Evolutionary conservation across 2,888 invertebrate species (phyloP), one percentile per base, ranked within the genome.

Genomic region (Dryomyza anilis): DNA sequence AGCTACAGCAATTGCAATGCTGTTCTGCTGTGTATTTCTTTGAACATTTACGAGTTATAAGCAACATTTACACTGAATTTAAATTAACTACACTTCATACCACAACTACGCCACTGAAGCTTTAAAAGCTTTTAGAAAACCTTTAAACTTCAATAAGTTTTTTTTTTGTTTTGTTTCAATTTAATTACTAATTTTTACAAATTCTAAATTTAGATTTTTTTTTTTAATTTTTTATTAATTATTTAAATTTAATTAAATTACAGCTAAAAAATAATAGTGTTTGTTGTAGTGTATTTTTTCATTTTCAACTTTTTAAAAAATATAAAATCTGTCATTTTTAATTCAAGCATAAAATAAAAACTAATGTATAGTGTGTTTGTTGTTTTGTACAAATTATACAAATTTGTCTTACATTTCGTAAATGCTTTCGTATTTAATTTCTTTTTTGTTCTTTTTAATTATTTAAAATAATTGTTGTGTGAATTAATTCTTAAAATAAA

Each of bases 121-220:
- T 60, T 50, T 23, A 33, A 23, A 60, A 36, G 60, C 50, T 60
- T 60, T 60, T 60, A 25, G 39, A 60, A 60, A 60, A 52, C 50
- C 50, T 50, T 60, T 19, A 16, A 30, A 30, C 29, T 45, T 33
- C 25, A 27, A 21, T 23, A 48, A 25, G 2, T 14, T 29, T 52
- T 25, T 10, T 25, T 53, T 6, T 33, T 10, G 29, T 30, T 16
- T 3, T 19, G 52, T 4, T 53, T 52, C n/a, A 12, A 10, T 4
- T 10, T 45, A 19, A 16, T 46, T 29, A 19, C 29, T 33, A 21
- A 60, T 50, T 60, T 60, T 60, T 50, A 60, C 50, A 60, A 33
- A 48, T 6, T 36, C 12, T 33, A 30, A 45, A 43, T 27, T 25
- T 23, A 55, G 25, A 25, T 50, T 6, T 4, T 39, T 12, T 55